A percentile compares a stretch with the other conserved stretches of the same genome.
phyloP scores from a whole-genome alignment of 2,797 vertebrate species.

The Amblyopsis hoosieri region DNA sequence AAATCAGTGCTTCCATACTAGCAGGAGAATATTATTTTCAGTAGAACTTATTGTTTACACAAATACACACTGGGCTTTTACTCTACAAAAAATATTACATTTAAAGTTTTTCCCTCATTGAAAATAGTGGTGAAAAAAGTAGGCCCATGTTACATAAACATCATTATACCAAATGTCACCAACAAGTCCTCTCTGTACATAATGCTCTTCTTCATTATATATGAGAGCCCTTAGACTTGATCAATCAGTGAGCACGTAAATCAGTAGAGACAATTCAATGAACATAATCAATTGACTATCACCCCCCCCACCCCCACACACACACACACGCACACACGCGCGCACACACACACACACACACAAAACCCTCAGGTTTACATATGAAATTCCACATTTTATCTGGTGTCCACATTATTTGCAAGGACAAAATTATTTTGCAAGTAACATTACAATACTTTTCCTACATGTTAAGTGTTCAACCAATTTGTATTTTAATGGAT shows the following conservation, averaged over 20 bases:
- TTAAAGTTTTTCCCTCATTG: background rate
- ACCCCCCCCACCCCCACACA: conserved; percentile 3
- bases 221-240: conserved; percentile 43
- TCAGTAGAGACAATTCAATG: conserved; percentile 10
- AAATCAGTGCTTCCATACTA: conserved; percentile 51
- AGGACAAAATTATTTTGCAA: background rate
- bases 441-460: background rate
- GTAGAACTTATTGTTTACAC: conserved; percentile 9
- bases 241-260: conserved; percentile 37
- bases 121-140: conserved; percentile 14
- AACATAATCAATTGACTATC: conserved; percentile 8
- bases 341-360: conserved; percentile 10
- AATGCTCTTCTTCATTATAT: conserved; percentile 18
- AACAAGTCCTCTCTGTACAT: background rate
- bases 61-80: conserved; percentile 1
- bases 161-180: conserved; percentile 4
- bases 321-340: conserved; percentile 6
- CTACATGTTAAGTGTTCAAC: conserved; percentile 2
- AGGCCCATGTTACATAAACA: conserved; percentile 1
- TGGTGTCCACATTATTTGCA: background rate
- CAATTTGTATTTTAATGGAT: too few relatives aligned
- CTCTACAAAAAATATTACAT: conserved; percentile 7
- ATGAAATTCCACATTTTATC: conserved; percentile 7
- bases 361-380: conserved; percentile 21
- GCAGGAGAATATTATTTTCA: conserved; percentile 10